Base-by-base conservation (phyloP, 2,888 invertebrate species). In the Pegoplata infirma region DNA sequence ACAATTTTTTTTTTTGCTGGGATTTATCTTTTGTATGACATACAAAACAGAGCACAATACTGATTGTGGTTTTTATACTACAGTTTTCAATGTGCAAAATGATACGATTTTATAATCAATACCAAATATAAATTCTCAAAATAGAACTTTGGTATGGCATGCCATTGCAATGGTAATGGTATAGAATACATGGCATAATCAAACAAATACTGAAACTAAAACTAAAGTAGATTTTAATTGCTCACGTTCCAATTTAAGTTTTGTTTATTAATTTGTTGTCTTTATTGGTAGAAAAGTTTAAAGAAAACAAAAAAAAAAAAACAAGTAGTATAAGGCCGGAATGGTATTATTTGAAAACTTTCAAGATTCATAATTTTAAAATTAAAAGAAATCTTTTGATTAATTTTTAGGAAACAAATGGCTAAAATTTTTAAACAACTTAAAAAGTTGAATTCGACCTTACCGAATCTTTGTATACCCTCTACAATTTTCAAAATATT, bases 151-250 rank as follows among this genome's bases (percentile, higher is more conserved):
- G 14, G 16, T 49, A 19, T n/a, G 28, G 55, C 36, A 16, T 61
- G n/a, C n/a, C n/a, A n/a, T 46, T n/a, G 36, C n/a, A 3, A 12
- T n/a, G n/a, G 23, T 14, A 47, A 19, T 53, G 14, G 12, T 16
- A 32, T 67, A 16, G 21, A 64, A 16, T 47, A 59, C 66, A 71
- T 66, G 53, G 47, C 46, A 76, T 21, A 16, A 49, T 12, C 12
- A 17, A 16, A 49, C 49, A 71, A 63, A 51, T n/a, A n/a, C n/a
- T n/a, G 32, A 72, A 61, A 67, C 53, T 71, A 71, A 16, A 67
- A 23, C 47, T 64, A 55, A 72, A 64, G 51, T 66, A 47, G 32
- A 46, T 67, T 78, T 69, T 69, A 69, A 74, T 64, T 74, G 59
- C 59, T 59, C 64, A 64, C 59, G 64, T 64, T 56, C 36, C 46